Percentiles rank a stretch among this genome's conserved stretches.
Conservation (phyloP, 2,113 vertebrate species). For the Dromaius novaehollandiae region DNA sequence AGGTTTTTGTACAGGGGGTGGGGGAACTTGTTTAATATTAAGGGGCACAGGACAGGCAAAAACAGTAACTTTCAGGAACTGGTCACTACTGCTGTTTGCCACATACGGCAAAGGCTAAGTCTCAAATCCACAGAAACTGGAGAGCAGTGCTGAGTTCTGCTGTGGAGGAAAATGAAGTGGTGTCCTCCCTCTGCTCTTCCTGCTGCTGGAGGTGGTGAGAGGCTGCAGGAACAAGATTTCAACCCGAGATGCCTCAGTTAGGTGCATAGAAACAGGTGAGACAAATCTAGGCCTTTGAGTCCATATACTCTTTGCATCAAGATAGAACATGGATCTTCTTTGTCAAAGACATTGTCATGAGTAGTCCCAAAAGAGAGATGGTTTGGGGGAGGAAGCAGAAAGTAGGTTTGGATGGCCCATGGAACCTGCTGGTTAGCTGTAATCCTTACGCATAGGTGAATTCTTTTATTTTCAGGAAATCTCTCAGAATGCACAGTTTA, state of each 20-base stretch:
- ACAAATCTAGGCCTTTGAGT: not conserved
- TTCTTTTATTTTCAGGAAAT: not conserved
- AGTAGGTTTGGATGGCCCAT: accelerated
- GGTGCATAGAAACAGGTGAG: not conserved
- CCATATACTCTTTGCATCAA: not conserved
- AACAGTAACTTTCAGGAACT: not conserved
- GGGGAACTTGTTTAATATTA: not conserved
- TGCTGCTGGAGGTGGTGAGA: not conserved
- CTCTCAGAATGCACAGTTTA: not conserved
- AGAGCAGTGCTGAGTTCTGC: not conserved
- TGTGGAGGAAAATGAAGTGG: not conserved
- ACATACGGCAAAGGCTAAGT: not conserved
- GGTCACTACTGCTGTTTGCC: accelerated
- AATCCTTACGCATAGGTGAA: not conserved
- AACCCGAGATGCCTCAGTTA: not conserved
- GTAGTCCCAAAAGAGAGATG: not conserved
- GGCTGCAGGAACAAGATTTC: not conserved
- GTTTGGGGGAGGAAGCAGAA: not conserved
- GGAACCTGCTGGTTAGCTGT: not conserved
- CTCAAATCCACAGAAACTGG: not conserved
- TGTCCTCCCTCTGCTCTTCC: not conserved
- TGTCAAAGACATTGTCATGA: not conserved
- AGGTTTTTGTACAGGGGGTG: not conserved
- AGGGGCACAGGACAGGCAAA: not conserved
- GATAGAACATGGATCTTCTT: not conserved